Base-by-base conservation (phyloP, 2,888 invertebrate species). In the Agrotis puta region DNA sequence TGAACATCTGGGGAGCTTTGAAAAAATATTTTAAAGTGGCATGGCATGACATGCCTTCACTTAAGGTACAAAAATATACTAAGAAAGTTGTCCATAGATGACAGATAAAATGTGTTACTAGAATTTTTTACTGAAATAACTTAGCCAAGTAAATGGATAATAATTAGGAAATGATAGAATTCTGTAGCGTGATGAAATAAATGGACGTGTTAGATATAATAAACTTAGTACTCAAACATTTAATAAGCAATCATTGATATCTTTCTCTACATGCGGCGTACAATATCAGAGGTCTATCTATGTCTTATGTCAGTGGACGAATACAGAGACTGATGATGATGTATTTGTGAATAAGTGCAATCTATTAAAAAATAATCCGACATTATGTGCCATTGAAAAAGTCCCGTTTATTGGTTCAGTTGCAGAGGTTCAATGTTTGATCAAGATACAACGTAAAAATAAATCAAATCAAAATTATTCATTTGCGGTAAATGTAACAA, bases 91-190 rank as follows among this genome's bases (percentile, higher is more conserved):
- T 7, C 51, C 43, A 70, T 65, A 69, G 63, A 58, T 54, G 65
- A 65, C 59, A 64, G 43, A 22, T 43, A 64, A 54, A 69, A 53
- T 54, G 59, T 45, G 48, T 45, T 16, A 50, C 70, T 13, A 51
- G 24, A 57, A 4, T 58, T 77, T 79, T 79, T 79, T 80, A 27
- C 57, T 58, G 43, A 64, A 66, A 77, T 58, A 64, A 67, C 27
- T 72, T 33, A n/a, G 72, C 9, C n/a, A 66, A 53, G 47, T 71
- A 57, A 71, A 71, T 67, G 47, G 43, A 71, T 47, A 64, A 67
- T 64, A 67, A 59, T 48, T 74, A 59, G 14, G 39, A 65, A 61
- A 20, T 54, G 51, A 74, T 48, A 71, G 54, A 27, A 27, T 66
- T 53, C 11, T 51, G 33, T 47, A 3, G n/a, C 47, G 43, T 59